A percentile compares a stretch with the other conserved stretches of the same genome.
These are phyloP conservation scores for Napeogenes inachia DNA, from an alignment of 2,888 invertebrate species.

Conservation along the genomic window DNA sequence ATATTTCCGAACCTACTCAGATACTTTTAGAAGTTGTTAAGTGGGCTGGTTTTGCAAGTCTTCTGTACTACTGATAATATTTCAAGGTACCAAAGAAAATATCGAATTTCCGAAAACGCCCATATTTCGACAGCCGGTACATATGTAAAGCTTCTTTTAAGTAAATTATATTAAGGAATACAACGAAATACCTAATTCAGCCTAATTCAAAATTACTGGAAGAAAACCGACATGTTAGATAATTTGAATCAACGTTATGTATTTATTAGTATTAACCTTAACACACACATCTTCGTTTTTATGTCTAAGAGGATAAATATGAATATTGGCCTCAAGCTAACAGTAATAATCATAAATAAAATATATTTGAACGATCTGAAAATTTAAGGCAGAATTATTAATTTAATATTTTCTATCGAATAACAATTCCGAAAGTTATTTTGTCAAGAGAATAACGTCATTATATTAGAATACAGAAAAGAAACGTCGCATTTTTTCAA, in stretches of 20 bases:
- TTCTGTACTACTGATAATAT: constrained; percentile 61
- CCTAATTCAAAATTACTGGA: background rate
- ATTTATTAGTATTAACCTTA: too few species aligned
- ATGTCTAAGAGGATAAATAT: too few species aligned
- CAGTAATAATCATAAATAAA: too few species aligned
- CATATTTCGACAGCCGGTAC: constrained; percentile 18
- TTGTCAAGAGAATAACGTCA: too few species aligned
- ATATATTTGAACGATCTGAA: too few species aligned
- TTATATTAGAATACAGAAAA: too few species aligned
- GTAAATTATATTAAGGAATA: constrained; percentile 23
- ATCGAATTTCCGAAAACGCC: constrained; percentile 42
- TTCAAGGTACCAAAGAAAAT: constrained; percentile 53
- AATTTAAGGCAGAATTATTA: too few species aligned
- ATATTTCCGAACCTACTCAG: constrained; percentile 45
- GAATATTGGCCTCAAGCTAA: too few species aligned
- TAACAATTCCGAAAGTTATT: too few species aligned
- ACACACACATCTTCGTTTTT: too few species aligned
- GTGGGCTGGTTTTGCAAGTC: constrained; percentile 51
- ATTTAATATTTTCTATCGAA: too few species aligned
- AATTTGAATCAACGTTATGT: too few species aligned
- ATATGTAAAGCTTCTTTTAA: constrained; percentile 23
- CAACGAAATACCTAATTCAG: background rate
- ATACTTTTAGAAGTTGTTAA: constrained; percentile 47
- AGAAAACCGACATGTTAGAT: background rate
- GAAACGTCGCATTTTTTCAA: constrained; percentile 6